Base-by-base conservation (phyloP, 2,113 vertebrate species). In the Halcyon malimbica region DNA sequence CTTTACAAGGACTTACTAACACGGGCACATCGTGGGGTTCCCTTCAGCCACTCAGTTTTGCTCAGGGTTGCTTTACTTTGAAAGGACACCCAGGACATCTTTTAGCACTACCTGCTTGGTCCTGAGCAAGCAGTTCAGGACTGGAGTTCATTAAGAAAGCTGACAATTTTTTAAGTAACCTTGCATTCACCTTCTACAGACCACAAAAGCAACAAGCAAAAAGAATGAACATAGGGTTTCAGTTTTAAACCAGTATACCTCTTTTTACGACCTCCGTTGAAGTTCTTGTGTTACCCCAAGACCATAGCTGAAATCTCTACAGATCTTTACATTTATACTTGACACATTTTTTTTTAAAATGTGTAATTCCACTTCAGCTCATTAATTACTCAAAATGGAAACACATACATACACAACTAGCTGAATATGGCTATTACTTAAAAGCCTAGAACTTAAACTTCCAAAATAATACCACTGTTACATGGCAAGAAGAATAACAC, bases 181-280 rank as follows among this genome's bases (percentile, higher is more conserved):
- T 53, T 4, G 29, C 11, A 28, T 82, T 51, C 15, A 31, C 10
- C 23, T 60, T 46, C 57, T 42, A 57, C 6, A 78, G 18, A 28
- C 5, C 7, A 48, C 23, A 59, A 63, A 74, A 79, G 21, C 28
- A 78, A 31, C 7, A 54, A 7, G 5, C 26, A 81, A 48, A 78
- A 44, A 24, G 2, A 20, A 62, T 8, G 51, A 89, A 39, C 2
- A 5, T 50, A 39, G 2, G 15, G 8, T 35, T 74, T 48, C 0
- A 0, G 8, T 59, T 95, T 81, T 31, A n/a, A 71, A n/a, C 6
- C 21, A 1, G 1, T 35, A 20, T 5, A 2, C 28, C 12, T 46
- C 13, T 64, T 60, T 83, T 39, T 41, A 64, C 2, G 1, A n/a
- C 17, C 26, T 59, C 6, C 7, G 21, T n/a, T 56, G 65, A 67